phyloP scores from a whole-genome alignment of 2,888 invertebrate genomes.

The Drosophila greeni region DNA sequence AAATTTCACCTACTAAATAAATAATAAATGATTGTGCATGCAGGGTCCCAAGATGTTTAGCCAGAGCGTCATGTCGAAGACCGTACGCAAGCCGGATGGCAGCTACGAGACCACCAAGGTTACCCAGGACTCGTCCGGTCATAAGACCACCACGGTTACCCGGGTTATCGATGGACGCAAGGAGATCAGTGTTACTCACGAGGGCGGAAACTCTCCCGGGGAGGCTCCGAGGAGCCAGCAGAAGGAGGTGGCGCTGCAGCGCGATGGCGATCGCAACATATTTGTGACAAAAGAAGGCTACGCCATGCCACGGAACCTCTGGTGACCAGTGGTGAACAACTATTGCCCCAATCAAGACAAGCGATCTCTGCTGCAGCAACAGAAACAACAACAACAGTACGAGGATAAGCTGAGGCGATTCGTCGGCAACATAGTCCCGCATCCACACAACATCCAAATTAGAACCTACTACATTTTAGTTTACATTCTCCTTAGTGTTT shows the following conservation, averaged over 20 bases:
- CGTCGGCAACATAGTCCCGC: constrained; percentile 69
- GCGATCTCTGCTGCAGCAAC: constrained; percentile 57
- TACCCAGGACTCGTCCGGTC: constrained; percentile 81
- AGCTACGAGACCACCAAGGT: constrained; percentile 81
- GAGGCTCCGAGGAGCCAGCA: constrained; percentile 4
- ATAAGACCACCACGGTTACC: constrained; percentile 81
- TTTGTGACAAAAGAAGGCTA: constrained; percentile 79
- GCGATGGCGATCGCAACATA: constrained; percentile 75
- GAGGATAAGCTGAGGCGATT: constrained; percentile 56
- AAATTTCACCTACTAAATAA: background rate
- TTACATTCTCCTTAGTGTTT: constrained; percentile 77
- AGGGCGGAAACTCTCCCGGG: constrained; percentile 25
- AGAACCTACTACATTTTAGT: constrained; percentile 76
- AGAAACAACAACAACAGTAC: constrained; percentile 64
- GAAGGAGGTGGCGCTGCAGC: constrained; percentile 4
- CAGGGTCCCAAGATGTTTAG: constrained; percentile 79
- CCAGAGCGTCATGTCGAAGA: constrained; percentile 80
- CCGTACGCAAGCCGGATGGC: constrained; percentile 81
- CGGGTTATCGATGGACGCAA: constrained; percentile 75
- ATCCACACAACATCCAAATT: constrained; percentile 71
- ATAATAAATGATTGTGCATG: rapidly evolving
- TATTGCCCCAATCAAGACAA: constrained; percentile 66
- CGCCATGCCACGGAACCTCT: constrained; percentile 79
- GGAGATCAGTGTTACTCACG: constrained; percentile 75
- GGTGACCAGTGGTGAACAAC: constrained; percentile 78